Base-by-base conservation (phyloP, 2,113 vertebrate genomes). In the Phasianus colchicus region DNA sequence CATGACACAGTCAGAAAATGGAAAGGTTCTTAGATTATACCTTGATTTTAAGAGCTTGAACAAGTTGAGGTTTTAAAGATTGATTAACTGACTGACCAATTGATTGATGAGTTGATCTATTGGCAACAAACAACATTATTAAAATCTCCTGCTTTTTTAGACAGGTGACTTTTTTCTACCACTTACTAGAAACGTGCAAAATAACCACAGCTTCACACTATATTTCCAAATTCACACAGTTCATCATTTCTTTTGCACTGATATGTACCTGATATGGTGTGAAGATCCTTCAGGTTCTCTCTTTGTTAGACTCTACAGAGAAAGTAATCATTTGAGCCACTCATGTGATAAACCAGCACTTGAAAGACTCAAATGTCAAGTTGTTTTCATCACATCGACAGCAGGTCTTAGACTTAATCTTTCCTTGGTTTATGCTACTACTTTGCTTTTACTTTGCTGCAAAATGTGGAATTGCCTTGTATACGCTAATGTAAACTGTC, bases 361-460 rank as follows among this genome's bases (percentile, higher is more conserved):
- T 92, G 95, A 97, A 97, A 97, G 95, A 96, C 86, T 96, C 95
- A 97, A 94, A 97, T 97, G 97, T 98, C 97, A 97, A 97, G 97
- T 97, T 97, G 97, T 97, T 98, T 97, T 97, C 91, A 97, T 97
- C 95, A 88, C 70, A 95, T 95, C 87, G 75, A 96, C 93, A 97
- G 96, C 88, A 93, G 92, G 87, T 94, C 96, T 96, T 93, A 96
- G 94, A 94, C 58, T 80, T 95, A 97, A 96, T 91, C 74, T 82
- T 90, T 94, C 80, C 92, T 88, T 74, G 58, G 88, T 96, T 96
- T 96, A 89, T 92, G 96, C 93, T 86, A 95, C 88, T 93, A 27
- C 76, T 93, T 96, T 89, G 88, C 74, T 43, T 20, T 93, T 92
- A 45, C 83, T 95, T 89, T 94, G 40, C 92, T 81, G 80, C 75